Base-by-base conservation (phyloP, 2,888 invertebrate species). In the Lochmaea capreae region DNA sequence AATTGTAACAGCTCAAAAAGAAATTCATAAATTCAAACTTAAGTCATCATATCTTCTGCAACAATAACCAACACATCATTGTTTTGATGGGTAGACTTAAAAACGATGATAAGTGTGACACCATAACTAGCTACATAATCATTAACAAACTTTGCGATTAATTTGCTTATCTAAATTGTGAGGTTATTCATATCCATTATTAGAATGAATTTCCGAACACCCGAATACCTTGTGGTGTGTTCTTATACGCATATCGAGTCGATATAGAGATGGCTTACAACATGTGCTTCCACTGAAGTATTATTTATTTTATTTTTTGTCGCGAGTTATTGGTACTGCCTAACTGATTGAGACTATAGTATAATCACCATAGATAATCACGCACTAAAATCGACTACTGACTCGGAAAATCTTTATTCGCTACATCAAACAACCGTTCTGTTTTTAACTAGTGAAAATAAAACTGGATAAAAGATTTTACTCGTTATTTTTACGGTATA, bases 1-100 rank as follows among this genome's bases (percentile, higher is more conserved):
- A 75, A 68, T 78, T 80, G 76, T 81, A 82, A 73, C 83, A 83
- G 72, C 81, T 80, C 72, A 83, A 79, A 67, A 84, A 78, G 76
- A 83, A 80, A 81, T 81, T 84, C 83, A 82, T 83, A 79, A 78
- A 81, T 79, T 79, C 76, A 75, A 75, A 71, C 16, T 54, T 71
- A 77, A 77, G 70, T 79, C 78, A 80, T 78, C 59, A 76, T 77
- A 79, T 79, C 73, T 72, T 72, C 76, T 65, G 69, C 66, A 77
- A 76, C 71, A 63, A 72, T 10, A 71, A 75, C 59, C 75, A 70
- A 68, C 77, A 75, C 76, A 73, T 65, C 68, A 71, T 70, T 54
- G 58, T 59, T 70, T 65, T 65, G 54, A 65, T 70, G 73, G 71
- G 67, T 54, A 54, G 10, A 49, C 16, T n/a, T 54, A 16, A 54